phyloP scores from a whole-genome alignment of 2,888 invertebrate genomes.

The Aspidapion aeneum region DNA sequence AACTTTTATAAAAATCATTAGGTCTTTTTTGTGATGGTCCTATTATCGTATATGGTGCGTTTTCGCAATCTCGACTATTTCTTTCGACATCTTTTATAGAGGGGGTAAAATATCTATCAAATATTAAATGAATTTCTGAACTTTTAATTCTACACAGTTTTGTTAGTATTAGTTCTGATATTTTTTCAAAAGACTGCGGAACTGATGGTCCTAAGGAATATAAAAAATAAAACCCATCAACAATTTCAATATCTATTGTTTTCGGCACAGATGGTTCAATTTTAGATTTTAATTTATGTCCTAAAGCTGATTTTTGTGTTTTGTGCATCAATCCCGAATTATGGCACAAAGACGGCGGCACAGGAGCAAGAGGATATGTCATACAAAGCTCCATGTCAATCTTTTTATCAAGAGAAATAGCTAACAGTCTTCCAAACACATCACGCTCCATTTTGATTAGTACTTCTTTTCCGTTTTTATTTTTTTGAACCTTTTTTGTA shows the following conservation, averaged over 20 bases:
- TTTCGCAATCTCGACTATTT: slow-evolving; percentile 21
- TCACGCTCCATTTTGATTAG: slow-evolving; percentile 32
- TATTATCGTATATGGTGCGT: slow-evolving; percentile 18
- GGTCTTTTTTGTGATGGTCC: slow-evolving; percentile 21
- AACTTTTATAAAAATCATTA: slow-evolving; percentile 19
- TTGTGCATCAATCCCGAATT: slow-evolving; percentile 22
- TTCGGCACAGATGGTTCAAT: slow-evolving; percentile 10
- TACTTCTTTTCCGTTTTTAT: slow-evolving; percentile 16
- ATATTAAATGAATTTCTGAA: slow-evolving; percentile 22
- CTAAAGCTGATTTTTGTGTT: slow-evolving; percentile 22
- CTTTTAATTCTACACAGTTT: slow-evolving; percentile 20
- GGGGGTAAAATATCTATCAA: slow-evolving; percentile 29
- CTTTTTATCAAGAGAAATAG: slow-evolving; percentile 33
- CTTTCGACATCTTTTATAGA: slow-evolving; percentile 32
- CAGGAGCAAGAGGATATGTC: slow-evolving; percentile 15
- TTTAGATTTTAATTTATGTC: slow-evolving; percentile 11
- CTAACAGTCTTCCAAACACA: slow-evolving; percentile 30
- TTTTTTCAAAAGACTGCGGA: slow-evolving; percentile 27
- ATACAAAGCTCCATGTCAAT: slow-evolving; percentile 33
- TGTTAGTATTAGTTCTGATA: slow-evolving; percentile 31
- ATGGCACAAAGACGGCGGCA: slow-evolving; percentile 21
- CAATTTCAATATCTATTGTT: slow-evolving; percentile 16
- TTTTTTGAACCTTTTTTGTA: slow-evolving; percentile 13
- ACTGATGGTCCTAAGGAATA: slow-evolving; percentile 10
- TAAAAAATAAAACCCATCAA: slow-evolving; percentile 17